Conservation (phyloP, 64 coral and sea anemone genomes). For the Anthopleura sola region DNA sequence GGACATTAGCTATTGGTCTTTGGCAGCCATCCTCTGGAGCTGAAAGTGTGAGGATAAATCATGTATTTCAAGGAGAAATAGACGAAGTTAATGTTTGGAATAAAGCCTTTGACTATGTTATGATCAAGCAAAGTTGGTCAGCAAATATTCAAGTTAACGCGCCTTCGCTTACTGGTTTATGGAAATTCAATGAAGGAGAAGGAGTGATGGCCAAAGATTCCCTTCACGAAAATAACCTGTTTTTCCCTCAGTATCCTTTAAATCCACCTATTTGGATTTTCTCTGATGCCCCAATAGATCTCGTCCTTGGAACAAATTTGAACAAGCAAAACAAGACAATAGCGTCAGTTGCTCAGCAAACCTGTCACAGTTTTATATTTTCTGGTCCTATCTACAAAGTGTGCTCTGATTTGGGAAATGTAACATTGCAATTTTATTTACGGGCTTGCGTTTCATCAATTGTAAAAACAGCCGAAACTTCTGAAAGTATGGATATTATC, state of each 20-base stretch:
- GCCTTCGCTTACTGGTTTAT: slow-evolving; percentile 65
- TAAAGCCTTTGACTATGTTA: slow-evolving; percentile 77
- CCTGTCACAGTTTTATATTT: slow-evolving; percentile 49
- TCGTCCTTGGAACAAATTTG: slow-evolving; percentile 41
- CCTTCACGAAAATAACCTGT: slow-evolving; percentile 47
- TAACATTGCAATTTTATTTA: slow-evolving; percentile 78
- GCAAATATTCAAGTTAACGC: slow-evolving; percentile 47
- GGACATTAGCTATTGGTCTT: slow-evolving; percentile 78
- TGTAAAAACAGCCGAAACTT: slow-evolving; percentile 18
- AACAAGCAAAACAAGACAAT: slow-evolving; percentile 71
- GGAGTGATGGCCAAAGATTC: slow-evolving; percentile 58
- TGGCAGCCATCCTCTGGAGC: slow-evolving; percentile 92
- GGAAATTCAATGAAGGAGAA: slow-evolving; percentile 94
- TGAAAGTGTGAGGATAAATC: slow-evolving; percentile 37
- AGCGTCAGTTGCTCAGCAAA: slow-evolving; percentile 18
- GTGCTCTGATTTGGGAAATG: slow-evolving; percentile 55
- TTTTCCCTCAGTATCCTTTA: slow-evolving; percentile 72
- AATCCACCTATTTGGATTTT: slow-evolving; percentile 68
- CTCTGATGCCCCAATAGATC: slow-evolving; percentile 82
- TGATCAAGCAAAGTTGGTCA: slow-evolving; percentile 84
- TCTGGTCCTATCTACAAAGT: slow-evolving; percentile 52
- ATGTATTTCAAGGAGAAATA: slow-evolving; percentile 65
- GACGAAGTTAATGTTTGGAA: slow-evolving; percentile 88
- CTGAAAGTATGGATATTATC: slow-evolving; percentile 45
- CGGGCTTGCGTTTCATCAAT: slow-evolving; percentile 62